Evolutionary conservation across 2,113 vertebrate species (phyloP).

Genomic region (Myotis brandtii): DNA sequence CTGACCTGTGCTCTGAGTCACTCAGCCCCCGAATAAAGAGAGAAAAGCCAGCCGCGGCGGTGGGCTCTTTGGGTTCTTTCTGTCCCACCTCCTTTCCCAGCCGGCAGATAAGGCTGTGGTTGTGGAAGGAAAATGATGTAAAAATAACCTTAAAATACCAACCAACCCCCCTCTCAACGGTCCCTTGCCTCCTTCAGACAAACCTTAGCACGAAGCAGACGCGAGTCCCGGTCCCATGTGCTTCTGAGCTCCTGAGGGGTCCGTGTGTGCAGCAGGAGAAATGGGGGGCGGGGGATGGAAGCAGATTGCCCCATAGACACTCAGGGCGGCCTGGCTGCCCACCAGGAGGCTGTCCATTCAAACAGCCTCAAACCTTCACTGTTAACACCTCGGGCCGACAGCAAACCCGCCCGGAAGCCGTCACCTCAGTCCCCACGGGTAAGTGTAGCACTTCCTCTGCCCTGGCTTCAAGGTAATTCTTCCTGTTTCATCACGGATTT

Average conservation of each 20-base stretch:
- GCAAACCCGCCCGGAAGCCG: background rate
- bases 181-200: background rate
- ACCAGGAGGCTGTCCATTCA: background rate
- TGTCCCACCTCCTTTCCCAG: background rate
- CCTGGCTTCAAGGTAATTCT: background rate
- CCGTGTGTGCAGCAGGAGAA: background rate
- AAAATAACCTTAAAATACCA: constrained; percentile 56
- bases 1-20: constrained; percentile 65
- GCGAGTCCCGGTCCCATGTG: background rate
- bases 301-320: background rate
- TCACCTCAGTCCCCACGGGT: background rate
- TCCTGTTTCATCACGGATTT: background rate
- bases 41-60: constrained; percentile 25
- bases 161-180: background rate
- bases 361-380: background rate
- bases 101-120: background rate
- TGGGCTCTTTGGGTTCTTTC: constrained; percentile 30
- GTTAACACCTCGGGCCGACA: no score
- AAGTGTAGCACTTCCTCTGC: background rate
- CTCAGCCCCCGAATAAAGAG: constrained; percentile 61
- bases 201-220: background rate
- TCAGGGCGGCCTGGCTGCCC: background rate
- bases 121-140: constrained; percentile 53
- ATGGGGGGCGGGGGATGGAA: rapidly evolving
- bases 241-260: background rate